Percentiles rank a stretch among this genome's conserved stretches.
Evolutionary conservation across 2,797 vertebrate genomes (phyloP).

Genomic region (Eremophila alpestris): DNA sequence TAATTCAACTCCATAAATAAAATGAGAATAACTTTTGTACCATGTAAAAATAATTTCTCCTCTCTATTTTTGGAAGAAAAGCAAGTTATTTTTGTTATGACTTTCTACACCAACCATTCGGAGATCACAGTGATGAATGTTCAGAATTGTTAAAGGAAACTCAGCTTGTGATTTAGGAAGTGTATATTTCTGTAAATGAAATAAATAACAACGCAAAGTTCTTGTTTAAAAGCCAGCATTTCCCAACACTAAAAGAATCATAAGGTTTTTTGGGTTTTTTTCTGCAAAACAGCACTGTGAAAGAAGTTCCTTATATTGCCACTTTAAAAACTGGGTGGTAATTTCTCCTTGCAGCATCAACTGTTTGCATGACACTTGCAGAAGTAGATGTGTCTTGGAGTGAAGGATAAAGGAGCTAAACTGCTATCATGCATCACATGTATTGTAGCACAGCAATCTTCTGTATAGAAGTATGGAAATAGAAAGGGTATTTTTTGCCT

Average conservation of each 20-base stretch:
- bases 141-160: neutral
- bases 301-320: neutral
- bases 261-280: neutral
- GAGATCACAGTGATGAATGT: neutral
- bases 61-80: slow-evolving; percentile 1
- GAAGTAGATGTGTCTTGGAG: neutral
- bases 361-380: neutral
- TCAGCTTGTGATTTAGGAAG: neutral
- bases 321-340: neutral
- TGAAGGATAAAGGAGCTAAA: neutral
- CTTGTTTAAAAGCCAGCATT: slow-evolving; percentile 17
- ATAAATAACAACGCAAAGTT: neutral
- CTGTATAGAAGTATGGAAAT: neutral
- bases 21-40: slow-evolving; percentile 53
- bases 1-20: slow-evolving; percentile 67
- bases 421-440: neutral
- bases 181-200: neutral
- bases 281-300: neutral
- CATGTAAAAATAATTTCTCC: slow-evolving; percentile 7
- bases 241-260: slow-evolving; percentile 11
- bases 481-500: neutral
- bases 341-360: neutral
- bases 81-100: neutral
- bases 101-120: neutral
- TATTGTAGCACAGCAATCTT: neutral